Evolutionary conservation across 2,113 vertebrate species (phyloP), one percentile per base, ranked within the genome.

Genomic region (Nothocercus julius): DNA sequence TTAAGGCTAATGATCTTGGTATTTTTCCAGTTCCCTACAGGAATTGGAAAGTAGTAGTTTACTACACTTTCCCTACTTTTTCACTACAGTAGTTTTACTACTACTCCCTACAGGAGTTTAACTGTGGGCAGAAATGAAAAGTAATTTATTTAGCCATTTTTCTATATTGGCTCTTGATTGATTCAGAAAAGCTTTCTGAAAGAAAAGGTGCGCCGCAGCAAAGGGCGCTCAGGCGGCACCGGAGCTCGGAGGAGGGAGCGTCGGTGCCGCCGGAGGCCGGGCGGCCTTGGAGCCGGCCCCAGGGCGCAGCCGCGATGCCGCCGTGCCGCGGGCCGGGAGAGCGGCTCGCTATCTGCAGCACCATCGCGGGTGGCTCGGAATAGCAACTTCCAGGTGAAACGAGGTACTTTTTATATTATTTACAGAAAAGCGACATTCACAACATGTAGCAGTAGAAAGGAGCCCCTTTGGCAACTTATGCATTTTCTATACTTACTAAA

Each of bases 1-100:
- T 96, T 95, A 96, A 90, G 87, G 64, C 86, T 96, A 97, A 97
- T 95, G 95, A 95, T 92, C 92, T 89, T 96, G 96, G 92, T 96
- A 42, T 82, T 94, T 95, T 95, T 96, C 92, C 92, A 95, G 59
- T 69, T 94, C 95, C 93, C 93, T 87, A 70, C 77, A 89, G 93
- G 94, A 94, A 68, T 93, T 93, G 36, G 36, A 36, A 36, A 36
- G 36, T 36, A 36, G 36, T 36, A 36, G 36, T 36, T 36, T 36
- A 36, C 36, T 36, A 36, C 36, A 36, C 36, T 36, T 36, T 36
- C 36, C 36, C 36, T 36, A 36, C 36, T 36, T 36, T 36, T 36
- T 36, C 36, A 36, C 36, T 36, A 36, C 36, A 36, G 36, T 36
- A 36, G 36, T 36, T 36, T 36, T 36, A 36, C 36, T 36, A 36